Base-by-base conservation (phyloP, 2,888 invertebrate species). In the Acheta domesticus region DNA sequence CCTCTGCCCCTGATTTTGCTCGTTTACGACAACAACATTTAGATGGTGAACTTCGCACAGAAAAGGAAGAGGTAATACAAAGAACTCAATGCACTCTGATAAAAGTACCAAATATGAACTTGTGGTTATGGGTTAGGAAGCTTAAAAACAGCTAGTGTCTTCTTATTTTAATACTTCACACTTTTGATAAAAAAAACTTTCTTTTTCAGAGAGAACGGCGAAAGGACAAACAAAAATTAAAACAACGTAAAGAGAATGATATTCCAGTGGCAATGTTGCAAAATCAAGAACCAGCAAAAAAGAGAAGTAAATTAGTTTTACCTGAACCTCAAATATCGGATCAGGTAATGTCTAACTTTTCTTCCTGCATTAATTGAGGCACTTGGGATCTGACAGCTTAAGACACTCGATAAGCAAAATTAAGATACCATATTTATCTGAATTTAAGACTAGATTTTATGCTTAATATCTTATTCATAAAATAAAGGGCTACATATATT, bases 271-370 rank as follows among this genome's bases (percentile, higher is more conserved):
- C 96, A 0, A 94, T 97, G 92, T 87, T 95, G 79, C 93, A 94
- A 85, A 94, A 93, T 81, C 93, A 94, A 83, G 97, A 97, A 86
- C 98, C 97, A 0, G 92, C 94, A 1, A 92, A 94, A 83, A 98
- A 98, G 86, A 90, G 98, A 79, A 97, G 97, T 83, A 99, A 99
- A 87, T 90, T 99, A 50, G 98, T 99, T 48, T 87, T 99, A 79
- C 99, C 99, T 0, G 93, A 95, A 83, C 99, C 99, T 0, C 99
- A 99, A 88, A 98, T 99, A 80, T 94, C 97, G 0, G 99, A 99
- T 86, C 91, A 91, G 86, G 92, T 93, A 81, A 78, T 76, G 21
- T 23, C 77, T 19, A 19, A 23, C 48, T 49, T n/a, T 36, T 75
- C 12, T 20, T 3, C 21, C 11, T 75, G 20, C 21, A 75, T 14